Percentiles rank a stretch among this genome's conserved stretches.
These are phyloP conservation scores for Podarcis lilfordi DNA, from an alignment of 2,797 vertebrate genomes.

Conservation along the genomic window DNA sequence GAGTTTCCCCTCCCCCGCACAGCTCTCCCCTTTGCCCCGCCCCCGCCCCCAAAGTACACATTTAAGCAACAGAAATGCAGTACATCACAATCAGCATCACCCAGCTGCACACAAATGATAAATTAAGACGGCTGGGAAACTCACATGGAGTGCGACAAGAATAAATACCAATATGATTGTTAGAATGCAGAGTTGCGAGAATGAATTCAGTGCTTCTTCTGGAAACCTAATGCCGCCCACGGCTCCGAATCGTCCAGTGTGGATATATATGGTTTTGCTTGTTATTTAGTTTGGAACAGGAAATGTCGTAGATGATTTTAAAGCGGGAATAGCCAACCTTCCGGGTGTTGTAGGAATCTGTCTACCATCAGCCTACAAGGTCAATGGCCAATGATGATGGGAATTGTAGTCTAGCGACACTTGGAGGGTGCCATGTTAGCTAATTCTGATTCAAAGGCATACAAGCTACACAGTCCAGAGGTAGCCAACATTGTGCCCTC, in stretches of 20 bases:
- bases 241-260: slow-evolving; percentile 20
- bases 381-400: no score
- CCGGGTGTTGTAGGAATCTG: no score
- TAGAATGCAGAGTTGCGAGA: slow-evolving; percentile 34
- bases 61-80: slow-evolving; percentile 71
- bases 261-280: not conserved
- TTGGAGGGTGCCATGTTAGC: not conserved
- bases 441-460: slow-evolving; percentile 56
- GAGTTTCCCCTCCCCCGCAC: not conserved
- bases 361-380: no score
- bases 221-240: slow-evolving; percentile 42
- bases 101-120: slow-evolving; percentile 59
- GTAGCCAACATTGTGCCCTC: no score
- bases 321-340: no score
- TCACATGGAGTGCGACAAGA: slow-evolving; percentile 57
- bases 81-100: slow-evolving; percentile 59
- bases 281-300: slow-evolving; percentile 13
- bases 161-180: slow-evolving; percentile 47
- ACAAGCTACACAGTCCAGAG: slow-evolving; percentile 58
- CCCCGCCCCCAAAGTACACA: slow-evolving; percentile 52
- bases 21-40: not conserved
- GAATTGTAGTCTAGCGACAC: no score
- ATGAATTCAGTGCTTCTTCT: slow-evolving; percentile 35
- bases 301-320: no score
- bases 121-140: slow-evolving; percentile 60